These are phyloP conservation scores for Stomatorhinus ivindoensis DNA, from an alignment of 2,113 vertebrate genomes.

Conservation along the genomic window DNA sequence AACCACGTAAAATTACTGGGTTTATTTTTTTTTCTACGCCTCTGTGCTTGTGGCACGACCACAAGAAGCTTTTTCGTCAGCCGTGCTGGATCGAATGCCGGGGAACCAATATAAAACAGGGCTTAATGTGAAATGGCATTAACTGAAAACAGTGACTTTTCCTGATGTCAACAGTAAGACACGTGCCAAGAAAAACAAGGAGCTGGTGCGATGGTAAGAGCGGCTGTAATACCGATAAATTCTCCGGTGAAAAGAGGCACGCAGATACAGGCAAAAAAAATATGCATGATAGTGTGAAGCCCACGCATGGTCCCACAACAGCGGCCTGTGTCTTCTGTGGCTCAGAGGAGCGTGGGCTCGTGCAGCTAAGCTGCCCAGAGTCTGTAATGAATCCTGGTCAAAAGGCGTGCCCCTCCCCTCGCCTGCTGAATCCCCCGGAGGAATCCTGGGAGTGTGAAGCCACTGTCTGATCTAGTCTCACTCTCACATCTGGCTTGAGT, in stretches of 20 bases:
- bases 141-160: neutral
- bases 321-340: neutral
- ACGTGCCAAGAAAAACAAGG: neutral
- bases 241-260: neutral
- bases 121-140: neutral
- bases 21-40: neutral
- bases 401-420: neutral
- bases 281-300: neutral
- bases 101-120: neutral
- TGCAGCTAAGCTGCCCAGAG: neutral
- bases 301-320: neutral
- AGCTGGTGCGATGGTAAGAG: neutral
- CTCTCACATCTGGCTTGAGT: neutral
- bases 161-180: neutral
- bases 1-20: neutral
- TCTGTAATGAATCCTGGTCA: neutral
- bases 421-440: neutral
- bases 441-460: constrained; percentile 3
- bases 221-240: neutral
- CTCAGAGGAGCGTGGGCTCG: neutral
- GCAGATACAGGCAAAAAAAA: neutral
- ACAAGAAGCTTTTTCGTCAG: neutral
- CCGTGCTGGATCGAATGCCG: neutral
- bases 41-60: neutral
- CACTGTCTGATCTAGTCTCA: neutral